Evolutionary conservation across 2,113 vertebrate species (phyloP).

Genomic region (Marmota flaviventris): DNA sequence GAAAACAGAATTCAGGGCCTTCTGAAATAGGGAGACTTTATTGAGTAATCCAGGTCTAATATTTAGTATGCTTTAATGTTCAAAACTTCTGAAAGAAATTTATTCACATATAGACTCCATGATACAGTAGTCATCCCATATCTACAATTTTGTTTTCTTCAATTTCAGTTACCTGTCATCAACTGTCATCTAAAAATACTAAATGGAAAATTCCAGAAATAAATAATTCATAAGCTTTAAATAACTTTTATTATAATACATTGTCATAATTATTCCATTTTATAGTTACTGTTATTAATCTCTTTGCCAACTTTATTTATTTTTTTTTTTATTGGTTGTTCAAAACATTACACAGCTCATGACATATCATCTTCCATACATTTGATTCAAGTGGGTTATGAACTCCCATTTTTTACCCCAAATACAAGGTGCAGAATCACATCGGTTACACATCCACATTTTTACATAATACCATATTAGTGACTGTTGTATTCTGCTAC

Average conservation of each 20-base stretch:
- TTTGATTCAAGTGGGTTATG: no score
- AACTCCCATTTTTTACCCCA: no score
- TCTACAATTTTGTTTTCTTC: neutral
- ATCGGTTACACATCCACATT: no score
- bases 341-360: no score
- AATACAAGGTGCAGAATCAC: no score
- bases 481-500: no score
- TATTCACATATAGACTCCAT: neutral
- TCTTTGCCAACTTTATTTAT: neutral
- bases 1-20: neutral
- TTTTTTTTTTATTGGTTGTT: no score
- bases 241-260: neutral
- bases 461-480: no score
- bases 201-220: neutral
- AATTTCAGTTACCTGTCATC: neutral
- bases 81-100: neutral
- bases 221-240: neutral
- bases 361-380: no score
- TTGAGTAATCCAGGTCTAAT: neutral
- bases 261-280: neutral
- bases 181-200: neutral
- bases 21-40: neutral
- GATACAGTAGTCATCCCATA: neutral
- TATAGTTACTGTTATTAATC: neutral
- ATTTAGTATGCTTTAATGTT: neutral